Evolutionary conservation across 2,888 invertebrate genomes (phyloP).

Genomic region (Leptinotarsa rubiginosa): DNA sequence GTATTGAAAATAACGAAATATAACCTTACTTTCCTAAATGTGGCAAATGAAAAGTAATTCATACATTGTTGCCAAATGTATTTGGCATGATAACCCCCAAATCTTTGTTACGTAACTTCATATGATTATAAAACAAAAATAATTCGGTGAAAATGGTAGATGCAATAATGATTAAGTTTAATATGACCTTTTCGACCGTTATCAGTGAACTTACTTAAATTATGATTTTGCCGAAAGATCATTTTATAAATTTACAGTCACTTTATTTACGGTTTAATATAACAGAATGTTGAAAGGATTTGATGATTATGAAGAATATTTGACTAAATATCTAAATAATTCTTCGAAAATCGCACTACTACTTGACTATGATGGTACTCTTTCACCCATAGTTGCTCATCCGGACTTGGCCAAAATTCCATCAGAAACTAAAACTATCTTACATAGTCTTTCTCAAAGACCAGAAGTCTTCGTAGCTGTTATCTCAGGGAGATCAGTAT

Average conservation of each 20-base stretch:
- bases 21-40: no score
- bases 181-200: neutral
- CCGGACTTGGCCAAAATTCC: conserved; percentile 88
- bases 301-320: conserved; percentile 48
- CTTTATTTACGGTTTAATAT: neutral
- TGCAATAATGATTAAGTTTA: no score
- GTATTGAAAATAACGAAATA: no score
- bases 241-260: no score
- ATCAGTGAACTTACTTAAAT: neutral
- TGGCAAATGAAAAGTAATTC: no score
- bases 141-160: no score
- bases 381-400: conserved; percentile 89
- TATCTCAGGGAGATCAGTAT: conserved; percentile 85
- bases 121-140: no score
- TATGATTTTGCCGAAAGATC: neutral
- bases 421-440: conserved; percentile 83
- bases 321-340: conserved; percentile 43
- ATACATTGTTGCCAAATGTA: no score
- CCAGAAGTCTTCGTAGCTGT: conserved; percentile 88
- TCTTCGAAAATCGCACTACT: conserved; percentile 78
- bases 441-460: conserved; percentile 83
- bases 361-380: conserved; percentile 88
- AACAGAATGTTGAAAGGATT: conserved; percentile 32
- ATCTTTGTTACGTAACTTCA: no score
- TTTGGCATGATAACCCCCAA: no score